Evolutionary conservation across 35 echinoderm and acorn worm species (phyloP), one percentile per base, ranked within the genome.

Genomic region (Apostichopus japonicus): DNA sequence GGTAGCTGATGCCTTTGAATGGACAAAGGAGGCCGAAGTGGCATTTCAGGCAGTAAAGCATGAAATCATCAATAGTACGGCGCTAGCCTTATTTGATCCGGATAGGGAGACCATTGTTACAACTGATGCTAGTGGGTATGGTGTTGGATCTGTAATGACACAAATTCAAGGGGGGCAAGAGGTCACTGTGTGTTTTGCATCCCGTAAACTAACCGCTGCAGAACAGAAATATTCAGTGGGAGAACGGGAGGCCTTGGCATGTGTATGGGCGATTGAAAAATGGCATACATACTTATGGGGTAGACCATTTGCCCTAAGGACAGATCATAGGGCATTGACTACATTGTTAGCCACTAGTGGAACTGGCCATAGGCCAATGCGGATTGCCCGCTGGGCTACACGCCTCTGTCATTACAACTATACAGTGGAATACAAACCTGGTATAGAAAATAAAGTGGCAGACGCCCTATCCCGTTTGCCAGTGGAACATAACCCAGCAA

Each of bases 231-330:
- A 90, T 22, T 90, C 87, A 19, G 33, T 77, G 1, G 87, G 87
- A 19, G 65, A 75, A 75, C 19, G 44, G 14, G 87, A 90, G 23
- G 65, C 87, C 53, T 22, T 90, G 5, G 87, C 65, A 6, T 90
- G 65, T 15, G 63, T 90, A 6, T 90, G 71, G 62, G 61, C 87
- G 13, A 52, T 90, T 10, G 87, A 90, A 22, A 75, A 90, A 33
- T 90, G 61, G 62, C 87, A 90, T 53, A 90, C 87, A 14, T 91
- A 78, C 44, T 91, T 91, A 78, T 91, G 90, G 90, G 65, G 86
- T 70, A 23, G 71, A n/a, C 16, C 15, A 73, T 73, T 73, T 23
- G 21, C 21, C 16, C 17, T 73, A 7, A 17, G 71, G 16, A 73
- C 71, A 1, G 71, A 73, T 19, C 71, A 73, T 73, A 52, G 14